Conservation (phyloP, 2,888 invertebrate genomes). For the Ophion slaviceki region DNA sequence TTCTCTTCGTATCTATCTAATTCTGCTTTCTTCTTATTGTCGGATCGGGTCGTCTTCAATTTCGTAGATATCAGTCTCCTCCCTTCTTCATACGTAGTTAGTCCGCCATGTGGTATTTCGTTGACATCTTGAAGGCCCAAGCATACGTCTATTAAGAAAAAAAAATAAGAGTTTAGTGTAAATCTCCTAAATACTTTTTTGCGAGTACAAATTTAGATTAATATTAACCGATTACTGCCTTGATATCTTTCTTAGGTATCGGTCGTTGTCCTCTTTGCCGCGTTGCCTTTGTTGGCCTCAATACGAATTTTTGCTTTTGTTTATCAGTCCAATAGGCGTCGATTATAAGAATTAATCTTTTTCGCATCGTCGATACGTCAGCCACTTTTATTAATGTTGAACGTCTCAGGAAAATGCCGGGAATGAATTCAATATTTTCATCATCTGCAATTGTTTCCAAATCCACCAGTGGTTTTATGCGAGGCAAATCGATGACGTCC, state of each 20-base stretch:
- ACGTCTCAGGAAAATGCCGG: too few species aligned
- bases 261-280: not conserved
- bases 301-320: not conserved
- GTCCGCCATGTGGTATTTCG: not conserved
- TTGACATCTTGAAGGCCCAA: not conserved
- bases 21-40: not conserved
- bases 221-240: not conserved
- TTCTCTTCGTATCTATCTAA: not conserved
- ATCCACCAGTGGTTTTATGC: not conserved
- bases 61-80: not conserved
- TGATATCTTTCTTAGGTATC: not conserved
- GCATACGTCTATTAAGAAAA: not conserved
- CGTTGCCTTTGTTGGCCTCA: not conserved
- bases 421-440: too few species aligned
- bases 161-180: not conserved
- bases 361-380: not conserved
- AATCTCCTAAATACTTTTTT: not conserved
- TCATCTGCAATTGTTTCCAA: not conserved
- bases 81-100: not conserved
- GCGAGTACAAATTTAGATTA: not conserved
- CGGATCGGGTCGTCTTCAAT: not conserved
- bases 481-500: not conserved
- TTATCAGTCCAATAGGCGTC: not conserved
- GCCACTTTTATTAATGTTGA: too few species aligned
- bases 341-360: not conserved